These are phyloP conservation scores for Meiosimyza decipiens DNA, from an alignment of 2,888 invertebrate species.

Conservation along the genomic window DNA sequence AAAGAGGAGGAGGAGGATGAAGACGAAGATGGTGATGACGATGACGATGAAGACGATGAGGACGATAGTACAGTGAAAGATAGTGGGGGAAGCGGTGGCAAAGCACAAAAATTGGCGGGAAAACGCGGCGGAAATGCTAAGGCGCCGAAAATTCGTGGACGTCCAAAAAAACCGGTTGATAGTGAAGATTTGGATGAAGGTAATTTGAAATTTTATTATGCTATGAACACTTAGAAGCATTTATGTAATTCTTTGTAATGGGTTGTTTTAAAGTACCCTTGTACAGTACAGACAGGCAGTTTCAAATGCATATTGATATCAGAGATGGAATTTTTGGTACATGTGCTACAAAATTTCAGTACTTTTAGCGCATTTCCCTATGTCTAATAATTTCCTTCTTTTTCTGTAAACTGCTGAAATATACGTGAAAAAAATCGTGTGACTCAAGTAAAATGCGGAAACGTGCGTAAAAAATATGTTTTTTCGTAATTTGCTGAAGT, in stretches of 20 bases:
- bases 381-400: no score
- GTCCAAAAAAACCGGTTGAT: conserved; percentile 49
- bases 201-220: conserved; percentile 34
- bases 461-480: no score
- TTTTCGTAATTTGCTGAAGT: no score
- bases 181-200: conserved; percentile 53
- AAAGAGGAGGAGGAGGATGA: conserved; percentile 30
- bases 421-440: no score
- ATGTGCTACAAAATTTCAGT: no score
- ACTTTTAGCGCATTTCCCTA: no score
- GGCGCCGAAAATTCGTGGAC: conserved; percentile 43
- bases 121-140: conserved; percentile 36
- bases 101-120: conserved; percentile 18
- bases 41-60: conserved; percentile 22
- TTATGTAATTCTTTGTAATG: background rate
- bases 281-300: no score
- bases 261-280: no score
- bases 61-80: conserved; percentile 23
- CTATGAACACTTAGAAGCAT: background rate
- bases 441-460: no score
- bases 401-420: no score
- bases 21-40: conserved; percentile 38
- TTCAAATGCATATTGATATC: no score
- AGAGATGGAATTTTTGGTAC: no score
- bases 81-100: conserved; percentile 32